Base-by-base conservation (phyloP, 2,113 vertebrate genomes). In the Paracanthobrama guichenoti region DNA sequence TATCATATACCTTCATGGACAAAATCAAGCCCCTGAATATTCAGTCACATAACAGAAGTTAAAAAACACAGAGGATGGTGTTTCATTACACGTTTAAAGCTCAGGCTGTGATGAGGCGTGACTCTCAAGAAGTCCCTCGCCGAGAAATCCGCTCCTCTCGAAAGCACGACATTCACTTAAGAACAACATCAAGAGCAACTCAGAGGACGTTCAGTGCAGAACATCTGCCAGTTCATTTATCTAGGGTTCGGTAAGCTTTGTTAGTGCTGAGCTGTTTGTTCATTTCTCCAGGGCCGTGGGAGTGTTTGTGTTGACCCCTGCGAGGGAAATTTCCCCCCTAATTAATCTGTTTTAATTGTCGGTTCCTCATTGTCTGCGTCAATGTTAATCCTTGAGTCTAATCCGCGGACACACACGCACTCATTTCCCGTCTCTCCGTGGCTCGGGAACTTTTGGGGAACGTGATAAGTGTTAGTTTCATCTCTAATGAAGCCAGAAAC, bases 311-410 rank as follows among this genome's bases (percentile, higher is more conserved):
- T 67, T 67, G 83, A 81, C 77, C 77, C 53, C 76, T 85, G 84
- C 8, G 69, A 80, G 74, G 80, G 59, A 78, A 55, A 22, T 67
- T 64, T 67, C 44, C 59, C 60, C 67, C 74, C 73, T 84, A 79
- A 78, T 86, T 73, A 86, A 86, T 74, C 71, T 50, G 48, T 87
- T 85, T 71, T 82, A 87, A 83, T 85, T 39, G 79, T 79, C n/a
- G 74, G 50, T 80, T 84, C 78, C 79, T 48, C 75, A 81, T 82
- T 85, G 79, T 82, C 31, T 79, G 46, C 64, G 31, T 66, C 76
- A 64, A 18, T 31, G 67, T 82, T 86, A 88, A 86, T 88, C 87
- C 74, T 71, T 60, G 71, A 81, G 77, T 72, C 66, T 88, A 88
- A 88, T 88, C 85, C 82, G 60, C 66, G 28, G 78, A 73, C 71